These are phyloP conservation scores for Agapornis roseicollis DNA, from an alignment of 2,113 vertebrate species.

Conservation along the genomic window DNA sequence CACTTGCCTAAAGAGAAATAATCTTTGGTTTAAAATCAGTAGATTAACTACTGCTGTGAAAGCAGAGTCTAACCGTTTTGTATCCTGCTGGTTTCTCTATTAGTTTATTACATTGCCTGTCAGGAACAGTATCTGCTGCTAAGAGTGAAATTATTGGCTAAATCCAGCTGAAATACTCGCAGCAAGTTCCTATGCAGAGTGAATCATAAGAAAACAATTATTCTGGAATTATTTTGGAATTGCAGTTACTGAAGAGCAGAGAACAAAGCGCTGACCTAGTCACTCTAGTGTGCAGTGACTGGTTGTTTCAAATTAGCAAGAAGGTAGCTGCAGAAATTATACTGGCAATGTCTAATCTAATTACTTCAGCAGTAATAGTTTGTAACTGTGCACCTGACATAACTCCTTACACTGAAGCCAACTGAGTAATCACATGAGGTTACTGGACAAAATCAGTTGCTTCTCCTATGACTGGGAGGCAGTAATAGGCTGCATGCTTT, in stretches of 20 bases:
- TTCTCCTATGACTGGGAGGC: slow-evolving; percentile 22
- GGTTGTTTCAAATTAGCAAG: not conserved
- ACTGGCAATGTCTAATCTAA: slow-evolving; percentile 33
- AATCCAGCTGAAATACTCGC: not conserved
- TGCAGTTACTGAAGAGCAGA: not conserved
- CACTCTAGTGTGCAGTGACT: not conserved
- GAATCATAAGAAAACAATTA: not conserved
- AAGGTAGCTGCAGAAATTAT: not conserved
- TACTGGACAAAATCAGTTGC: slow-evolving; percentile 33
- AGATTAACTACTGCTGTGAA: not conserved
- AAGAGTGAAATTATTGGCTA: not conserved
- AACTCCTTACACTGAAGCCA: slow-evolving; percentile 25
- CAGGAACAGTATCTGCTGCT: not conserved
- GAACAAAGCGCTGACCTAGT: not conserved
- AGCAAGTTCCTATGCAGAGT: not conserved
- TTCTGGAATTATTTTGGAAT: not conserved
- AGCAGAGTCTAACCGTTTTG: not conserved
- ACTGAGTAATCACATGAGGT: slow-evolving; percentile 6
- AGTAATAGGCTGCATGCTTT: not conserved
- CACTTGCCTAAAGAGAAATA: not conserved
- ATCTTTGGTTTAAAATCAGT: not conserved
- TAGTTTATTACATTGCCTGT: not conserved
- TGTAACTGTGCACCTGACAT: slow-evolving; percentile 21
- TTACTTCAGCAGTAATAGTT: slow-evolving; percentile 36
- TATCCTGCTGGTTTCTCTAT: not conserved